Evolutionary conservation across 1,140 invertebrate genomes (phyloP).

Genomic region (Galleria mellonella): DNA sequence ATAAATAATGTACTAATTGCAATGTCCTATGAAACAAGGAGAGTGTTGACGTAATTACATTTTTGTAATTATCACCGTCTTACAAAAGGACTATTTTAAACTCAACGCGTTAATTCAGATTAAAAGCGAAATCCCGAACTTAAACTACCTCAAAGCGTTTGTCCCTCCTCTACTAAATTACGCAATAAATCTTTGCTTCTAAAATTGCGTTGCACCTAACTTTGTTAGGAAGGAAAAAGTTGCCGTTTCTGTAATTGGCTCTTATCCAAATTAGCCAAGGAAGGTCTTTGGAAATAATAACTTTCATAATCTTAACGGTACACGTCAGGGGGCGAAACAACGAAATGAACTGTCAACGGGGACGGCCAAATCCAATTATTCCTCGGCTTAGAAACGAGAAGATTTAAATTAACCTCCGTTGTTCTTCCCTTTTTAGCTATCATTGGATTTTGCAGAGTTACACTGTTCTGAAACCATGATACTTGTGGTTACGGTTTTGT

Average conservation of each 20-base stretch:
- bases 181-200: constrained; percentile 31
- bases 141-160: constrained; percentile 22
- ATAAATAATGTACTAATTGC: too few relatives aligned
- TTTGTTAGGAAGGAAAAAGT: constrained; percentile 34
- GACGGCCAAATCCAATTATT: constrained; percentile 65
- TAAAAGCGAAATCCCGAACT: constrained; percentile 18
- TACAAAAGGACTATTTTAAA: not conserved
- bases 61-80: not conserved
- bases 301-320: constrained; percentile 60
- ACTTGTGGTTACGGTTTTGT: constrained; percentile 27
- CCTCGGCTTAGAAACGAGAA: constrained; percentile 37
- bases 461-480: constrained; percentile 17
- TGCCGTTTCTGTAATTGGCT: constrained; percentile 50
- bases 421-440: constrained; percentile 30
- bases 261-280: constrained; percentile 47
- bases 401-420: constrained; percentile 49
- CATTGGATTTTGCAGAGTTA: constrained; percentile 21
- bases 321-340: constrained; percentile 46
- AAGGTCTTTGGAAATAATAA: constrained; percentile 47
- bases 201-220: constrained; percentile 35
- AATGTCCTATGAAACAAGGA: too few relatives aligned
- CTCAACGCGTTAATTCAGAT: constrained; percentile 2
- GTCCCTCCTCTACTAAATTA: constrained; percentile 29
- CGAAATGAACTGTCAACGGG: constrained; percentile 64
- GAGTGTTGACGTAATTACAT: not conserved